A percentile compares a stretch with the other conserved stretches of the same genome.
phyloP scores from a whole-genome alignment of 2,888 invertebrate genomes.

The Bombylius major region DNA sequence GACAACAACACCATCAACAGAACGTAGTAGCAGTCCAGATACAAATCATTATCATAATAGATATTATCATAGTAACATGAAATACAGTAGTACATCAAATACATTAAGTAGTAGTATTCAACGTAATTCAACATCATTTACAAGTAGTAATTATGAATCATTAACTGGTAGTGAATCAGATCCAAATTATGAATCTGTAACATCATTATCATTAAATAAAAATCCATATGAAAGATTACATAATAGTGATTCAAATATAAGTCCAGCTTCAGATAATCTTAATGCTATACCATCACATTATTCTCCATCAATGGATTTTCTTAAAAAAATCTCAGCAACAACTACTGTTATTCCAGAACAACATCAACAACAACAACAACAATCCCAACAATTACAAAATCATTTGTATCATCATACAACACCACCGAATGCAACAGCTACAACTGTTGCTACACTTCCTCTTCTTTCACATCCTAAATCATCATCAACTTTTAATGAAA shows the following conservation, averaged over 20 bases:
- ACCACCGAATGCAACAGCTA: conserved; percentile 12
- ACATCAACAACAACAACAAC: not conserved
- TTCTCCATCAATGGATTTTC: no score
- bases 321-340: not conserved
- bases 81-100: conserved; percentile 22
- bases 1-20: conserved; percentile 11
- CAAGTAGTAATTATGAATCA: conserved; percentile 58
- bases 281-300: not conserved
- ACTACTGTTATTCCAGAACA: not conserved
- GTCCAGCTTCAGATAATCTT: conserved; percentile 10
- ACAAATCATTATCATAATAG: not conserved
- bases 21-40: conserved; percentile 9
- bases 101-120: conserved; percentile 28
- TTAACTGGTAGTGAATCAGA: conserved; percentile 68
- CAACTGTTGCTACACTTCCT: conserved; percentile 2
- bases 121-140: conserved; percentile 40
- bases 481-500: conserved; percentile 14
- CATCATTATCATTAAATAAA: conserved; percentile 52
- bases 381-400: not conserved
- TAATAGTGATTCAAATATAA: conserved; percentile 25
- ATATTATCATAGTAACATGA: conserved; percentile 5
- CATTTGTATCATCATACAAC: not conserved
- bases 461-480: conserved; percentile 6
- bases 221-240: conserved; percentile 56
- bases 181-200: conserved; percentile 73